phyloP scores from a whole-genome alignment of 2,888 invertebrate species.

The Drosophila greeni region DNA sequence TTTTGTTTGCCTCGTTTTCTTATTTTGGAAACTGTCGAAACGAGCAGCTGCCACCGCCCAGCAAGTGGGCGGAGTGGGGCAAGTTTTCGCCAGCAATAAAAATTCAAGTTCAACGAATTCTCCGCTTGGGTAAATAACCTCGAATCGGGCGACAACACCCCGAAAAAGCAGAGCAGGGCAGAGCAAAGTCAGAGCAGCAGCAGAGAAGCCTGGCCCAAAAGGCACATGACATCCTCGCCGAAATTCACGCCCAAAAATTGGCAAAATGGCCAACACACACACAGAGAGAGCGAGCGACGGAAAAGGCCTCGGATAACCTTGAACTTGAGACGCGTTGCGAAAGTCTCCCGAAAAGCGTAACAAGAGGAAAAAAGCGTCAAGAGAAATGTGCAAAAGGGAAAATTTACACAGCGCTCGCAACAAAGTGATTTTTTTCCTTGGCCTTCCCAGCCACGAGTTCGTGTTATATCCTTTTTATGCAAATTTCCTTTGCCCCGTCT shows the following conservation, averaged over 20 bases:
- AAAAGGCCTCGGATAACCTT: constrained; percentile 56
- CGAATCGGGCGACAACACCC: constrained; percentile 61
- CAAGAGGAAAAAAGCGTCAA: constrained; percentile 45
- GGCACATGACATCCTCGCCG: constrained; percentile 53
- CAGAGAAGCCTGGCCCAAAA: constrained; percentile 29
- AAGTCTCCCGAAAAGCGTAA: constrained; percentile 35
- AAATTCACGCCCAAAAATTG: constrained; percentile 60
- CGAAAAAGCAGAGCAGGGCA: constrained; percentile 36
- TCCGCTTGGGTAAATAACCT: constrained; percentile 66
- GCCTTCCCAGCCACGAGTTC: not conserved
- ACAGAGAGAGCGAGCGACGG: constrained; percentile 15
- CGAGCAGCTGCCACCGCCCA: constrained; percentile 35
- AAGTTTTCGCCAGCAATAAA: constrained; percentile 51
- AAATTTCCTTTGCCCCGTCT: constrained; percentile 35
- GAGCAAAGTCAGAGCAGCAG: constrained; percentile 25
- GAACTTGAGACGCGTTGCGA: constrained; percentile 59
- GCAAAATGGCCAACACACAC: constrained; percentile 16
- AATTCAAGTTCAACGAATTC: constrained; percentile 68
- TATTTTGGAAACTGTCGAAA: constrained; percentile 30
- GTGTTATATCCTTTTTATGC: constrained; percentile 43
- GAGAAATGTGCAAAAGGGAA: constrained; percentile 48
- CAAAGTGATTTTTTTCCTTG: constrained; percentile 28
- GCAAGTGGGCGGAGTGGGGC: constrained; percentile 7
- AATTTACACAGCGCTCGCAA: constrained; percentile 36
- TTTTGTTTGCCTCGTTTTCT: constrained; percentile 25